Evolutionary conservation across 2,888 invertebrate genomes (phyloP).

Genomic region (Heteropelma amictum): DNA sequence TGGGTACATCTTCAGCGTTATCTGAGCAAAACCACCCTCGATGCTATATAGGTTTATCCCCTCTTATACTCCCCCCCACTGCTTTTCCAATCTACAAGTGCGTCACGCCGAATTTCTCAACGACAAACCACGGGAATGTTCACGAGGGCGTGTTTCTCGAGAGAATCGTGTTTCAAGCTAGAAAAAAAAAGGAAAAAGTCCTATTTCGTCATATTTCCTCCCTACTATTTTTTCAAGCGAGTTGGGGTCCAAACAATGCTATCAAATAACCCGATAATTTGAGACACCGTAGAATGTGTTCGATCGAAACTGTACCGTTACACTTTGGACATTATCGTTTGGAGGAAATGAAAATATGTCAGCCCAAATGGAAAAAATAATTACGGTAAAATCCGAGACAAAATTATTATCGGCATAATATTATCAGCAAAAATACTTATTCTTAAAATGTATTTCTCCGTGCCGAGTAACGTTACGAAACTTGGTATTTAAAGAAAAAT

Average conservation of each 20-base stretch:
- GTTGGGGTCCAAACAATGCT: slow-evolving; percentile 7
- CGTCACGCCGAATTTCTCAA: slow-evolving; percentile 54
- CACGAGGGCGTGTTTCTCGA: slow-evolving; percentile 26
- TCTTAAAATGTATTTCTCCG: too few relatives aligned
- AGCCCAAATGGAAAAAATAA: too few relatives aligned
- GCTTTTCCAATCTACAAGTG: slow-evolving; percentile 49
- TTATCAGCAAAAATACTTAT: too few relatives aligned
- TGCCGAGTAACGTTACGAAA: too few relatives aligned
- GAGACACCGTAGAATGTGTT: not conserved
- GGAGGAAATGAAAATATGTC: too few relatives aligned
- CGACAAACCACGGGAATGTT: slow-evolving; percentile 23
- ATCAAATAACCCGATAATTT: not conserved
- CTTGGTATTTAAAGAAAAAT: too few relatives aligned
- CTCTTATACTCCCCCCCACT: not conserved
- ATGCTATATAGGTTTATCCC: not conserved
- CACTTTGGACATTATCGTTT: too few relatives aligned
- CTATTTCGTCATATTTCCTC: not conserved
- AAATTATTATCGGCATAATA: too few relatives aligned
- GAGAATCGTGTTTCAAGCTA: not conserved
- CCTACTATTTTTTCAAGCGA: too few relatives aligned
- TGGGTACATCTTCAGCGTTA: slow-evolving; percentile 31
- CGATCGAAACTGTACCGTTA: too few relatives aligned
- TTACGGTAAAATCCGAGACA: too few relatives aligned
- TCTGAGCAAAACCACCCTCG: slow-evolving; percentile 34
- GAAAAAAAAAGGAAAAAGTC: slow-evolving; percentile 1